Evolutionary conservation across 2,888 invertebrate species (phyloP).

Genomic region (Chalcosyrphus nemorum): DNA sequence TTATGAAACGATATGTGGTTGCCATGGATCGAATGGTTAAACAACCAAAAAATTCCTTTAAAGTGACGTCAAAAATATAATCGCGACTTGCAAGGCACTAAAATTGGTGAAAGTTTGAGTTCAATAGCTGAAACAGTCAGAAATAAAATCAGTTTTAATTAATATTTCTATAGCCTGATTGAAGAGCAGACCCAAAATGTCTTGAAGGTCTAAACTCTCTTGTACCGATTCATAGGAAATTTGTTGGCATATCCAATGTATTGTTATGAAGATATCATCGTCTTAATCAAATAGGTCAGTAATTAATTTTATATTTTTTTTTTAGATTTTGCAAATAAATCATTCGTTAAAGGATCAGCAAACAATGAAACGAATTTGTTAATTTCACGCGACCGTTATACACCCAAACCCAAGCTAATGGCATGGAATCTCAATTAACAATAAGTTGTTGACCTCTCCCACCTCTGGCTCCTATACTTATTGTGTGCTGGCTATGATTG

Average conservation of each 20-base stretch:
- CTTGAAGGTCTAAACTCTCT: no score
- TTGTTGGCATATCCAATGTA: not conserved
- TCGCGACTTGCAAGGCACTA: no score
- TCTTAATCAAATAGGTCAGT: not conserved
- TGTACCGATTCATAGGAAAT: no score
- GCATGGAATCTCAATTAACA: not conserved
- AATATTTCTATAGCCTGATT: no score
- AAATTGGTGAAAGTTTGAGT: no score
- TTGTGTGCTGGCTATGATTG: conserved; percentile 5
- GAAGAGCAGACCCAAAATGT: no score
- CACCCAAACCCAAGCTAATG: not conserved
- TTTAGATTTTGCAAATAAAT: not conserved
- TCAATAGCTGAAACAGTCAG: no score
- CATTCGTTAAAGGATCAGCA: not conserved
- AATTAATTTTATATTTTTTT: not conserved
- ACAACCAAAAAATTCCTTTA: no score
- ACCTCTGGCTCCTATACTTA: not conserved
- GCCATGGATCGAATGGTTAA: no score
- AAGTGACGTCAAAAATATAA: no score
- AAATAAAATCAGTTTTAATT: no score
- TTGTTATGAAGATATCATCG: not conserved
- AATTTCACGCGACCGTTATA: not conserved
- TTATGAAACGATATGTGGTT: no score
- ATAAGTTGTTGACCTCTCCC: conserved; percentile 19
- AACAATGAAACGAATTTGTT: not conserved